A percentile compares a stretch with the other conserved stretches of the same genome.
Evolutionary conservation across 2,113 vertebrate species (phyloP).

Genomic region (Prinia subflava): DNA sequence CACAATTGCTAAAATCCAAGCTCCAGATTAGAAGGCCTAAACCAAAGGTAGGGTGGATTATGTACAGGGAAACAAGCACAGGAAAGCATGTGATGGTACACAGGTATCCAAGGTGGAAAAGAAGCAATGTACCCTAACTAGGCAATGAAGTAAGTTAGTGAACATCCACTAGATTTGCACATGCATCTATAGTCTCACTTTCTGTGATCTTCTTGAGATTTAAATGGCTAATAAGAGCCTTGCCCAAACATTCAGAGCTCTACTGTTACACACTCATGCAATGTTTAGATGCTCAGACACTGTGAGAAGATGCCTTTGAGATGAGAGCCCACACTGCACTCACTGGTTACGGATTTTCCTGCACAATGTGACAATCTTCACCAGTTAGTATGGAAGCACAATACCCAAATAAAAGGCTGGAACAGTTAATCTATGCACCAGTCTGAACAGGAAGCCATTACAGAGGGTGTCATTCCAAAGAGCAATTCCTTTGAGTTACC

Average conservation of each 20-base stretch:
- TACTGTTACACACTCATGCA: not conserved
- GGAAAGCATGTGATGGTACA: not conserved
- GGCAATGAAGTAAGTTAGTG: not conserved
- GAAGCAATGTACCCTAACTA: rapidly evolving
- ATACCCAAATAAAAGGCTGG: not conserved
- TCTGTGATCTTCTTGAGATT: not conserved
- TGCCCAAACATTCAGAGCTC: not conserved
- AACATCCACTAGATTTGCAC: not conserved
- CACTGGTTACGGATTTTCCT: not conserved
- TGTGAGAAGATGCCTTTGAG: not conserved
- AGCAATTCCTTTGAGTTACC: not conserved
- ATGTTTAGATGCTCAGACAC: not conserved
- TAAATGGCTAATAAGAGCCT: not conserved
- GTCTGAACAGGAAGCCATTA: not conserved
- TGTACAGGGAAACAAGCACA: not conserved
- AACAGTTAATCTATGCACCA: not conserved
- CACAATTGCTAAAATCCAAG: not conserved
- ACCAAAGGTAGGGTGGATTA: not conserved
- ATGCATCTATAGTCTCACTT: not conserved
- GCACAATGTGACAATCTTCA: not conserved
- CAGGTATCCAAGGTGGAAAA: not conserved
- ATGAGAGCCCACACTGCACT: not conserved
- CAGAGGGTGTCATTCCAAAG: not conserved
- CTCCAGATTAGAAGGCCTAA: not conserved
- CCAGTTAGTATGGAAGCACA: not conserved